Conservation (phyloP, 2,797 vertebrate species). For the Sylvia borin region DNA sequence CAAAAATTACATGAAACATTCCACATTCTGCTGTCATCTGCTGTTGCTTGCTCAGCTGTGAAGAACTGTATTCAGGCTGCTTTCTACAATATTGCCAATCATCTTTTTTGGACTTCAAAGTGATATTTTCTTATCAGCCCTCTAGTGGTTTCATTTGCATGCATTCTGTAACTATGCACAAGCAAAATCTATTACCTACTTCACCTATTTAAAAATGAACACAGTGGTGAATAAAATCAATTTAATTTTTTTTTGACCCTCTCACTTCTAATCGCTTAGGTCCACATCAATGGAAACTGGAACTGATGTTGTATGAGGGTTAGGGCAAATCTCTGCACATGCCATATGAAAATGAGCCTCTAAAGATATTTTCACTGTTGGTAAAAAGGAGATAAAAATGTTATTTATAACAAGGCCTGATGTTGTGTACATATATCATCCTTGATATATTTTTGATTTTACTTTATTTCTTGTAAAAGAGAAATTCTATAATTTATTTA, state of each 20-base stretch:
- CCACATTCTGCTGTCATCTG: constrained; percentile 46
- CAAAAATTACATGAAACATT: constrained; percentile 45
- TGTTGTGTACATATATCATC: constrained; percentile 76
- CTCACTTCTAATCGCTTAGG: constrained; percentile 60
- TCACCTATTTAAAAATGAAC: constrained; percentile 66
- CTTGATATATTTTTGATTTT: constrained; percentile 80
- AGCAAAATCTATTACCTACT: constrained; percentile 62
- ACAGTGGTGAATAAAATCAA: constrained; percentile 70
- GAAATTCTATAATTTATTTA: constrained; percentile 84
- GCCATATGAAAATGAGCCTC: constrained; percentile 71
- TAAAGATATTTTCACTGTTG: constrained; percentile 74
- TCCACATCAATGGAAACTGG: constrained; percentile 49
- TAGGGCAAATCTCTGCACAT: constrained; percentile 61
- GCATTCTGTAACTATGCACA: constrained; percentile 69
- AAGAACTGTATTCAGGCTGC: constrained; percentile 69
- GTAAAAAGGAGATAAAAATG: constrained; percentile 67
- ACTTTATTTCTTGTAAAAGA: constrained; percentile 82
- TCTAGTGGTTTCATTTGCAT: constrained; percentile 73
- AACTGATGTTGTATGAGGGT: constrained; percentile 61
- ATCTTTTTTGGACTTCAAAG: constrained; percentile 59
- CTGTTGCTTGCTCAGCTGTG: constrained; percentile 74
- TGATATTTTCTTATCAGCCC: constrained; percentile 66
- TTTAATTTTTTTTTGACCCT: constrained; percentile 25
- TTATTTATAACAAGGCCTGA: constrained; percentile 83
- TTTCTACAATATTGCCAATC: constrained; percentile 65